Conservation (phyloP, 2,888 invertebrate genomes). For the Acronicta alni region DNA sequence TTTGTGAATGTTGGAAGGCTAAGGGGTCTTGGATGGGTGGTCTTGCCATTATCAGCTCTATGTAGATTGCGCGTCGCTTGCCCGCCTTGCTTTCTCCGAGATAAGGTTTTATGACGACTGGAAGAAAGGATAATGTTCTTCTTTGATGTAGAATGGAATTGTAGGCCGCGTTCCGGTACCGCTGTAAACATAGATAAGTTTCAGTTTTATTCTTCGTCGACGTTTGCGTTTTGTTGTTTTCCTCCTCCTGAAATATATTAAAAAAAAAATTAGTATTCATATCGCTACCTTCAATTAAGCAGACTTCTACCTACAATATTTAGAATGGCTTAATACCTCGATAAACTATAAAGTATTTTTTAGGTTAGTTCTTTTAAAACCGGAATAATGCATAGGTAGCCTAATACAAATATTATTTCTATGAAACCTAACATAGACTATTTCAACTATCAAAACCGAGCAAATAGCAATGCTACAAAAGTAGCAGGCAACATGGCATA, state of each 20-base stretch:
- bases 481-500: no score
- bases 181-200: constrained; percentile 80
- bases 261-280: no score
- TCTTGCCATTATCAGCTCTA: constrained; percentile 86
- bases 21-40: constrained; percentile 68
- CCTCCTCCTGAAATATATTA: constrained; percentile 37
- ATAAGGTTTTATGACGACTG: constrained; percentile 84
- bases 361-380: no score
- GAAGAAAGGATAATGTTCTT: constrained; percentile 88
- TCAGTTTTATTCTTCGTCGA: constrained; percentile 62
- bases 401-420: no score
- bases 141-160: constrained; percentile 83
- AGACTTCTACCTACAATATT: no score
- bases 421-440: no score
- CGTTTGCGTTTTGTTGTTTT: constrained; percentile 42
- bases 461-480: no score
- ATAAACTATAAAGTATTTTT: no score
- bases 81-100: constrained; percentile 84
- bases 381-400: no score
- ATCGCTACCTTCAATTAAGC: no score
- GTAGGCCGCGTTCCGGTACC: constrained; percentile 73
- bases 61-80: constrained; percentile 85
- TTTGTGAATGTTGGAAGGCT: constrained; percentile 61
- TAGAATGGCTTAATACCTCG: no score
- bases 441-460: neutral